phyloP scores from a whole-genome alignment of 1,140 invertebrate genomes.

The Brachystomella parvula region DNA sequence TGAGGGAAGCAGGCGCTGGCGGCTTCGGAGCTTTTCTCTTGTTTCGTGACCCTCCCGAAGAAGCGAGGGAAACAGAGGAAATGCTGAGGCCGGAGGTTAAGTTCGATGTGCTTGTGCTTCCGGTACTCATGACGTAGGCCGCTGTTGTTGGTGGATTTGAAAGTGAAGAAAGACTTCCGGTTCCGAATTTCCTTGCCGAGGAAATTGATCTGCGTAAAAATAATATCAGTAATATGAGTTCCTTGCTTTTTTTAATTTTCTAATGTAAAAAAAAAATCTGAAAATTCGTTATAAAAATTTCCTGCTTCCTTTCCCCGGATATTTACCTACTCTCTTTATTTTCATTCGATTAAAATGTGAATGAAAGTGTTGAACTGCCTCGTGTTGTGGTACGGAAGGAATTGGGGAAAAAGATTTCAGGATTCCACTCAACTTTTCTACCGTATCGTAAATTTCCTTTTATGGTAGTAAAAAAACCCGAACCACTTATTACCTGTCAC shows the following conservation, averaged over 20 bases:
- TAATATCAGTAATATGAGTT: too few species aligned
- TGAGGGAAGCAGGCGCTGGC: conserved; percentile 14
- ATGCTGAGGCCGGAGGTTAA: conserved; percentile 32
- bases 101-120: conserved; percentile 27
- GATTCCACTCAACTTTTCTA: too few species aligned
- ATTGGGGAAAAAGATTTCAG: too few species aligned
- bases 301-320: too few species aligned
- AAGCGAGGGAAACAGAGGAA: conserved; percentile 32
- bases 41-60: conserved; percentile 29
- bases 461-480: background rate
- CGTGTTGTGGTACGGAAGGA: too few species aligned
- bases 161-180: background rate
- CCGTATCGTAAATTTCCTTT: conserved; percentile 6
- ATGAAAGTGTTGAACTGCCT: too few species aligned
- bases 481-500: conserved; percentile 23
- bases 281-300: too few species aligned
- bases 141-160: background rate
- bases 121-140: background rate
- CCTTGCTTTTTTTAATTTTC: too few species aligned
- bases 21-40: conserved; percentile 33
- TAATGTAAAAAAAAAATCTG: too few species aligned
- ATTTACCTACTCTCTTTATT: too few species aligned
- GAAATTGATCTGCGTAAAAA: background rate
- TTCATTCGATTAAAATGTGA: too few species aligned
- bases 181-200: background rate